phyloP scores from a whole-genome alignment of 1,140 invertebrate genomes.

The Papilio helenus region DNA sequence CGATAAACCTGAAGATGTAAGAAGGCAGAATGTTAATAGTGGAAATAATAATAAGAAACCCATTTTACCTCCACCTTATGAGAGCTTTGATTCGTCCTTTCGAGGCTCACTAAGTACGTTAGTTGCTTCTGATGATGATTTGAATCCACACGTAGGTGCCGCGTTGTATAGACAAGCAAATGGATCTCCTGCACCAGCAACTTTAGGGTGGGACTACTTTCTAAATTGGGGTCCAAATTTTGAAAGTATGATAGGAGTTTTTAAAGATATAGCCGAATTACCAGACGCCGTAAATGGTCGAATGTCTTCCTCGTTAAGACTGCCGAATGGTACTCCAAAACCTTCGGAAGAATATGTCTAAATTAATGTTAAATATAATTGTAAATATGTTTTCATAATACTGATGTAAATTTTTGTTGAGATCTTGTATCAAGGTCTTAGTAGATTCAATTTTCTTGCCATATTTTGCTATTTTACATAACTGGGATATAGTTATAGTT shows the following conservation, averaged over 20 bases:
- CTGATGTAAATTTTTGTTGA: constrained; percentile 71
- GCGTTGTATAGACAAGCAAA: constrained; percentile 89
- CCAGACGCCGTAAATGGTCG: constrained; percentile 90
- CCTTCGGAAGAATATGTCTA: constrained; percentile 92
- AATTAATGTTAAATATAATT: constrained; percentile 49
- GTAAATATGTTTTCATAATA: constrained; percentile 63
- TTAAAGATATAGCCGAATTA: constrained; percentile 97
- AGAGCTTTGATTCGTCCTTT: constrained; percentile 96
- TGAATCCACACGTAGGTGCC: constrained; percentile 88
- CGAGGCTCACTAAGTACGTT: constrained; percentile 95
- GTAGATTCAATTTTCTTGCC: constrained; percentile 78
- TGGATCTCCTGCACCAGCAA: constrained; percentile 88
- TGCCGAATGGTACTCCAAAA: constrained; percentile 87
- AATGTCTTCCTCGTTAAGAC: constrained; percentile 85
- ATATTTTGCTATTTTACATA: constrained; percentile 71
- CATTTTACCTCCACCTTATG: constrained; percentile 89
- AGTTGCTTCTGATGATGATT: constrained; percentile 95
- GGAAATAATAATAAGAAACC: constrained; percentile 85
- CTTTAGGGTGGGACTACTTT: constrained; percentile 95
- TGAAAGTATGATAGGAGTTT: constrained; percentile 96
- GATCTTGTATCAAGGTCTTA: constrained; percentile 83
- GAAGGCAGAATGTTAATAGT: constrained; percentile 84
- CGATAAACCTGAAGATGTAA: constrained; percentile 88
- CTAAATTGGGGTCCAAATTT: constrained; percentile 98
- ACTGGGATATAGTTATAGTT: constrained; percentile 46